Evolutionary conservation across 2,797 vertebrate genomes (phyloP).

Genomic region (Luscinia luscinia): DNA sequence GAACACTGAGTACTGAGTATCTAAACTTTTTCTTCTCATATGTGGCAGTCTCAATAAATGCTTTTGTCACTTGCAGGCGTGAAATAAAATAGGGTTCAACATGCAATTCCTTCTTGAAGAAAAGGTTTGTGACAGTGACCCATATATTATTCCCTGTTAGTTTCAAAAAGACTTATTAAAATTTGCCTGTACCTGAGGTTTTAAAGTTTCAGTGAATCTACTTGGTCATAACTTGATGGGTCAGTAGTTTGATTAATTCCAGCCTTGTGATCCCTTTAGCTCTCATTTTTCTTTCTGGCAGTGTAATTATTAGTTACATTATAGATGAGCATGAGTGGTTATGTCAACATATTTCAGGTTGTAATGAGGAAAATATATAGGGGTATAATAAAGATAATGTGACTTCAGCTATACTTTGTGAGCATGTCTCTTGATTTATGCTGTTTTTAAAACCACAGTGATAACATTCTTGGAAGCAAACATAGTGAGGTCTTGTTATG

Average conservation of each 20-base stretch:
- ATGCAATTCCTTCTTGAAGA: background rate
- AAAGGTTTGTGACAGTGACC: background rate
- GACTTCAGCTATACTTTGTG: conserved; percentile 48
- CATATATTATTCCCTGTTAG: background rate
- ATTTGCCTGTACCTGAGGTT: background rate
- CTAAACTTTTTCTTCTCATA: background rate
- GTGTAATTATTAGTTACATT: conserved; percentile 40
- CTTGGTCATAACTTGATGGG: background rate
- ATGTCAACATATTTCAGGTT: conserved; percentile 61
- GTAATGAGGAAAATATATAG: conserved; percentile 58
- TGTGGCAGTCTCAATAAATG: background rate
- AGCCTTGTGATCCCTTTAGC: conserved; percentile 55
- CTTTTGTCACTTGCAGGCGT: background rate
- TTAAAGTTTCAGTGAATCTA: background rate
- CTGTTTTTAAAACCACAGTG: conserved; percentile 41
- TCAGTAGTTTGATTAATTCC: conserved; percentile 55
- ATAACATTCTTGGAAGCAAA: conserved; percentile 71
- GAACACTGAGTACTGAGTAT: background rate
- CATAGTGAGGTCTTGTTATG: conserved; percentile 58
- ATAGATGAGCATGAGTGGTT: conserved; percentile 49
- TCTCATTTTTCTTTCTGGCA: conserved; percentile 47
- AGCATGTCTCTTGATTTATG: conserved; percentile 37
- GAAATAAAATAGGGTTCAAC: conserved; percentile 4
- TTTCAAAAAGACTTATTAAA: background rate
- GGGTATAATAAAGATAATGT: conserved; percentile 43